Conservation (phyloP, 2,888 invertebrate genomes). For the Vandiemenella viatica region DNA sequence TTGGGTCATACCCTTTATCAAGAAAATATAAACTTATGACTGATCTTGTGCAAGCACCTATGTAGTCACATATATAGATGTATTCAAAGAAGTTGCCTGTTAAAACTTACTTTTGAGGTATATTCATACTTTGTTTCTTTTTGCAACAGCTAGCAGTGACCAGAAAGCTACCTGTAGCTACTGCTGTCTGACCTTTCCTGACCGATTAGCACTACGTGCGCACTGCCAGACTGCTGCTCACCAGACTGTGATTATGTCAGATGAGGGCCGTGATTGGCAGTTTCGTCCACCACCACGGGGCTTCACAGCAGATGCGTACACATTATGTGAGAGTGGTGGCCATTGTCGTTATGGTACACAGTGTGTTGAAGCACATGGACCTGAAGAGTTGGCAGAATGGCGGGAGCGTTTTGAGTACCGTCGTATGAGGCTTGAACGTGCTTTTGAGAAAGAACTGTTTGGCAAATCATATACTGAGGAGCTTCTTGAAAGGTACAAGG, state of each 20-base stretch:
- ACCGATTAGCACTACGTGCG: conserved; percentile 36
- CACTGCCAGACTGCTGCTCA: conserved; percentile 48
- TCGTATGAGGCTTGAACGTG: conserved; percentile 43
- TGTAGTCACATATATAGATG: no score
- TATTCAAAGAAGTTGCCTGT: no score
- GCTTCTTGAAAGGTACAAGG: conserved; percentile 37
- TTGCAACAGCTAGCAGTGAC: no score
- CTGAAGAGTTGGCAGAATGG: conserved; percentile 58
- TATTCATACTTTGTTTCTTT: no score
- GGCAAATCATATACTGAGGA: conserved; percentile 44
- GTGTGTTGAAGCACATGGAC: conserved; percentile 59
- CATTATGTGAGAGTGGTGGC: conserved; percentile 40
- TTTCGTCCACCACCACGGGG: conserved; percentile 55
- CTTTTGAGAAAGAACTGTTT: conserved; percentile 51
- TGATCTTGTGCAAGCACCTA: no score
- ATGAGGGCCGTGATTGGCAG: conserved; percentile 50
- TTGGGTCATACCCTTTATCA: no score
- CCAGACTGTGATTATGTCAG: conserved; percentile 50
- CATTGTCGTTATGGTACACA: conserved; percentile 52
- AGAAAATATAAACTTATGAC: no score
- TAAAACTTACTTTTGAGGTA: no score
- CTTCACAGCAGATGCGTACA: conserved; percentile 45
- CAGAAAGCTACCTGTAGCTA: no score
- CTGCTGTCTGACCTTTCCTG: conserved; percentile 38
- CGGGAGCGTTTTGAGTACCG: conserved; percentile 52